Conservation (phyloP, 1,140 invertebrate species). For the Zophobas morio region DNA sequence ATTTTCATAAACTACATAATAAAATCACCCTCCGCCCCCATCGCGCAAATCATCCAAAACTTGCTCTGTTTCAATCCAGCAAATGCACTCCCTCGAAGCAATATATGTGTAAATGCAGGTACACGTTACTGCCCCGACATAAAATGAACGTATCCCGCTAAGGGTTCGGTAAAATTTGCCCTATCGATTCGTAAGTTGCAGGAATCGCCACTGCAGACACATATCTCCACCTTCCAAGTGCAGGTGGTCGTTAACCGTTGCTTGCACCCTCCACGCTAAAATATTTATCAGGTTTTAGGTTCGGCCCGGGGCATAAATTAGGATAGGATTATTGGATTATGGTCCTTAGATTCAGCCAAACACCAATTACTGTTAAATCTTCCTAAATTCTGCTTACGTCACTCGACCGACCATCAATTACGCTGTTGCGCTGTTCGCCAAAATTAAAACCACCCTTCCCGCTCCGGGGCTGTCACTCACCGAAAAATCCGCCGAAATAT, state of each 20-base stretch:
- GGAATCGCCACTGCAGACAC: slow-evolving; percentile 50
- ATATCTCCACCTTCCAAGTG: slow-evolving; percentile 50
- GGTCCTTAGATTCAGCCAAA: slow-evolving; percentile 46
- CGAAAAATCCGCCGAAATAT: not conserved
- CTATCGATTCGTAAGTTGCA: slow-evolving; percentile 46
- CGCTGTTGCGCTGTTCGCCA: not conserved
- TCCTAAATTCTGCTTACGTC: slow-evolving; percentile 23
- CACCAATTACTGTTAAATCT: slow-evolving; percentile 49
- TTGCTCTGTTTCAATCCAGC: slow-evolving; percentile 13
- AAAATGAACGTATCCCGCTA: slow-evolving; percentile 3
- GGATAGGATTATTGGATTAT: slow-evolving; percentile 52
- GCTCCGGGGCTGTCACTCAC: not conserved
- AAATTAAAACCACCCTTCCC: slow-evolving; percentile 8
- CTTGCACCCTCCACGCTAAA: slow-evolving; percentile 48
- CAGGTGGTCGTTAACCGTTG: slow-evolving; percentile 52
- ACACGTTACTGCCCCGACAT: not conserved
- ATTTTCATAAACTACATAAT: too few relatives aligned
- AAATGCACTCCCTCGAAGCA: slow-evolving; percentile 14
- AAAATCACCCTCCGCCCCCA: too few relatives aligned
- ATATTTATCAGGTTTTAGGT: slow-evolving; percentile 53
- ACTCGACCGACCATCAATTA: slow-evolving; percentile 19
- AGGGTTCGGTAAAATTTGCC: not conserved
- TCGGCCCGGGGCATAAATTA: slow-evolving; percentile 48
- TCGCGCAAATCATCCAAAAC: not conserved
- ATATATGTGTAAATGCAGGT: slow-evolving; percentile 27